phyloP scores from a whole-genome alignment of 2,113 vertebrate species.

The Oncorhynchus masou region DNA sequence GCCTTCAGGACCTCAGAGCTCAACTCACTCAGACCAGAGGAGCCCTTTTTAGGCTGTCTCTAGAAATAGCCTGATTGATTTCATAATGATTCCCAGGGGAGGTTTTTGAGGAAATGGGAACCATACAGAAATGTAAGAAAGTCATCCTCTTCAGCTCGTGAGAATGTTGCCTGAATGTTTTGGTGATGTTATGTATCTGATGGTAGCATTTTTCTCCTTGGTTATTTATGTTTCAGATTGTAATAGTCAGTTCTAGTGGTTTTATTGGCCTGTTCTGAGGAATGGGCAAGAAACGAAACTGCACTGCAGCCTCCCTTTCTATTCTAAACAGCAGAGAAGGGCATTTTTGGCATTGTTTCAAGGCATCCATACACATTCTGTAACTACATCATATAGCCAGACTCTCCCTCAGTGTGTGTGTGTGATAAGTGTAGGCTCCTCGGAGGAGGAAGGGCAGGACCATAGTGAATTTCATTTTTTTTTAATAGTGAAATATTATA shows the following conservation, averaged over 20 bases:
- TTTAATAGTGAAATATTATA: too few species aligned
- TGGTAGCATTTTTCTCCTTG: not conserved
- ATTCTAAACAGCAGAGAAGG: constrained; percentile 28
- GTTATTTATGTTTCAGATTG: not conserved
- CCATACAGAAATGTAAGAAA: not conserved
- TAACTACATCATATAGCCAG: not conserved
- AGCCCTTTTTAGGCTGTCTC: not conserved
- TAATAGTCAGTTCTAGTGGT: not conserved
- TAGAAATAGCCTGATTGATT: not conserved
- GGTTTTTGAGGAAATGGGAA: not conserved
- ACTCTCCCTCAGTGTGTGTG: too few species aligned
- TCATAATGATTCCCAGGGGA: not conserved
- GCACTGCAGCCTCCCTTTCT: constrained; percentile 29
- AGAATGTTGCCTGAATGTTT: not conserved
- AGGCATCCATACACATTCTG: not conserved
- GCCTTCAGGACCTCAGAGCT: not conserved
- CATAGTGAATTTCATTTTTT: too few species aligned
- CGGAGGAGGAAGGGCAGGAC: too few species aligned
- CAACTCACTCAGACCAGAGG: not conserved
- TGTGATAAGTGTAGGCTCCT: too few species aligned
- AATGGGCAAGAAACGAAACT: not conserved
- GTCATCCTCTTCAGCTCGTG: not conserved
- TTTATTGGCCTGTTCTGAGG: not conserved
- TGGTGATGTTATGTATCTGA: not conserved
- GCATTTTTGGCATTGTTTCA: constrained; percentile 38